These are phyloP conservation scores for Pseudomyrmex sp. DNA, from an alignment of 1,140 invertebrate species.

Conservation along the genomic window DNA sequence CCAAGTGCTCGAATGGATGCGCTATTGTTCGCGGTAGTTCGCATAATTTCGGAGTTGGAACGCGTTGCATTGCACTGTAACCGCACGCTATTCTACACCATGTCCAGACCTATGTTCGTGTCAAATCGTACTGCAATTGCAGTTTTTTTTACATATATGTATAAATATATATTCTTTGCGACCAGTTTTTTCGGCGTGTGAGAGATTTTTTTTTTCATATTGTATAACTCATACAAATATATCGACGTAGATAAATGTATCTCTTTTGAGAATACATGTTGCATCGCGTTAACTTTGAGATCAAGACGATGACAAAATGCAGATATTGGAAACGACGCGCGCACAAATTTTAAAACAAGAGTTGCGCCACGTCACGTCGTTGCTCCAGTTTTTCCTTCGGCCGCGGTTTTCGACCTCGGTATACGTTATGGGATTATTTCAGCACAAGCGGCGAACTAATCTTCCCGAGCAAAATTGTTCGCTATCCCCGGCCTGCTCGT, in stretches of 20 bases:
- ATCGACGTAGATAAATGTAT: too few relatives aligned
- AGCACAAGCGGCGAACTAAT: conserved; percentile 62
- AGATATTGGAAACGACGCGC: conserved; percentile 47
- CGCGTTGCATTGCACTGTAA: conserved; percentile 12
- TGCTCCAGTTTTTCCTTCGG: conserved; percentile 51
- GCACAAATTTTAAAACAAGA: conserved; percentile 51
- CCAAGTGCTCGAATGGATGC: conserved; percentile 23
- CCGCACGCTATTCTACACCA: neutral
- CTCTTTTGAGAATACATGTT: too few relatives aligned
- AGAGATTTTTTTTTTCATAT: too few relatives aligned
- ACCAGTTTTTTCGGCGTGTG: too few relatives aligned
- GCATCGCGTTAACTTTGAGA: conserved; percentile 37
- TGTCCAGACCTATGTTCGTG: neutral
- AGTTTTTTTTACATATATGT: too few relatives aligned
- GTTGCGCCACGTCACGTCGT: conserved; percentile 11
- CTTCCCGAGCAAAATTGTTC: conserved; percentile 67
- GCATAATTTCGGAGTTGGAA: conserved; percentile 37
- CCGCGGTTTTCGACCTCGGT: conserved; percentile 40
- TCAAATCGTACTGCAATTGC: neutral
- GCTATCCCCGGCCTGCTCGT: conserved; percentile 39
- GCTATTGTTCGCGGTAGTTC: conserved; percentile 27
- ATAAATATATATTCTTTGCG: too few relatives aligned
- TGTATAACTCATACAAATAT: too few relatives aligned
- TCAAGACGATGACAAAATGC: conserved; percentile 54
- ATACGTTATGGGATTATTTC: conserved; percentile 69